Evolutionary conservation across 2,888 invertebrate genomes (phyloP), one percentile per base, ranked within the genome.

Genomic region (Cerastis leucographa): DNA sequence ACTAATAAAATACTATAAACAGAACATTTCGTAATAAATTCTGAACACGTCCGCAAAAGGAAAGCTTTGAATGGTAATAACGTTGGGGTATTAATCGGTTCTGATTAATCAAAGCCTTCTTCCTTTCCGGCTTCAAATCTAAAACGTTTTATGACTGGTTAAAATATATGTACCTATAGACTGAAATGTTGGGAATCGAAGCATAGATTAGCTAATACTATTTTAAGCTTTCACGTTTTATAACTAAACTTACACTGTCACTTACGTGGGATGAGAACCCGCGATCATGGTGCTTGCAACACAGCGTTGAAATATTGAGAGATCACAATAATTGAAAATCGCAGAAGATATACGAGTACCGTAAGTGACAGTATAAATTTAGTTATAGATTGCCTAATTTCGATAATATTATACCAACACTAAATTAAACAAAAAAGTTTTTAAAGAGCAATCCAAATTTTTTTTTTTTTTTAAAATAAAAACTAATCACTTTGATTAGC

Each of bases 21-120:
- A 66, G 29, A 73, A 81, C 70, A 70, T 78, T 85, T 81, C 77
- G 67, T 83, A 76, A 83, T 83, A 67, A 79, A 86, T 80, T 86
- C 81, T 76, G 17, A 62, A 61, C 82, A 83, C 76, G 76, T 76
- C 12, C 44, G 19, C 29, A 17, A 49, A 46, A 64, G 42, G 61
- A 82, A 87, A 81, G 76, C 80, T 73, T 72, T 71, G 35, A 64
- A 44, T 79, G 56, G 70, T 83, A 78, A 77, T 71, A 78, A 64
- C 74, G 73, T 73, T 81, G 49, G 54, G 54, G n/a, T 12, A 61
- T 35, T 79, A 72, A 81, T 84, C 73, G 61, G 72, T 76, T 76
- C 71, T 74, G 64, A 76, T 81, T 67, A 69, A 87, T 74, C 51
- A 80, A 76, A 65, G 22, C 12, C 40, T 71, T 62, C 49, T 11